Base-by-base conservation (phyloP, 2,113 vertebrate species). In the Alosa alosa region DNA sequence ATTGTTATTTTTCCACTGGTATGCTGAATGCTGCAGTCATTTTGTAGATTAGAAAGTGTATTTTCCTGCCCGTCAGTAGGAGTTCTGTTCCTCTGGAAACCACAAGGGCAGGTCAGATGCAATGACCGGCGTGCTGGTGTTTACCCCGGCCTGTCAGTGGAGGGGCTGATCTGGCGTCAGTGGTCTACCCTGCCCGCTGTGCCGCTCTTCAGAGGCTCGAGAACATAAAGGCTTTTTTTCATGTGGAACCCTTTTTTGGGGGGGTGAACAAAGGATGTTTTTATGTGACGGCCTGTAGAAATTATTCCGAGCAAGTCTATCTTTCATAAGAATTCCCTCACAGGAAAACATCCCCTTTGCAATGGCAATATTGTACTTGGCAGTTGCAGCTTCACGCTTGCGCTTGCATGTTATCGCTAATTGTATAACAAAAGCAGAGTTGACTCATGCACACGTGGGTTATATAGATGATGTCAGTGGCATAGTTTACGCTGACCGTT, bases 1-100 rank as follows among this genome's bases (percentile, higher is more conserved):
- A 72, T 72, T 72, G 64, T 72, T 31, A 72, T 72, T 72, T 72
- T 72, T 72, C 64, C 64, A 72, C n/a, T 72, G 64, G 64, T 72
- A 36, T 72, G 64, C 25, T 0, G 7, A 10, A 9, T 22, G 25
- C 13, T 36, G 64, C 36, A 11, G n/a, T 72, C 20, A n/a, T 64
- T 64, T 64, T 64, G 57, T 64, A 22, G 57, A 64, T 64, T 10
- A 64, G 64, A 13, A 72, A 72, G 25, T 72, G 8, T 64, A n/a
- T 22, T 72, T 36, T 15, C 64, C 25, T 25, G 9, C 25, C 9
- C 6, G 25, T 31, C 8, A 72, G 64, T 36, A 72, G 64, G 25
- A 36, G 64, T 31, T 72, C 31, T 72, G 64, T 72, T 72, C 10
- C 8, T 2, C 31, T 72, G 64, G 3, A 72, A 25, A 72, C 64